Percentiles rank a stretch among this genome's conserved stretches.
phyloP scores from a whole-genome alignment of 2,888 invertebrate species.

The Neoaliturus tenellus region DNA sequence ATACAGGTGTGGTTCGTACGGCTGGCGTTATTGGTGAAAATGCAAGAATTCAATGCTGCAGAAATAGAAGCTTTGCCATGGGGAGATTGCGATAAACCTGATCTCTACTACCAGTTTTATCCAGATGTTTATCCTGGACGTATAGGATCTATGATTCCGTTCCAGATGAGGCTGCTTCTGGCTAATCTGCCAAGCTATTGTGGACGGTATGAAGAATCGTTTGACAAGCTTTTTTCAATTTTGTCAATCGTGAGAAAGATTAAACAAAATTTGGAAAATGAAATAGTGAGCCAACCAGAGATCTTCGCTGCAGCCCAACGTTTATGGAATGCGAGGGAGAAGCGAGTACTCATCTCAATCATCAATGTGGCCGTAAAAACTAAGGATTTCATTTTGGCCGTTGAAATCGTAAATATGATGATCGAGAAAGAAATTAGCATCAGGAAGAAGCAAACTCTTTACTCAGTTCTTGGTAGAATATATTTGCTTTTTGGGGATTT shows the following conservation, averaged over 20 bases:
- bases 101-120: constrained; percentile 94
- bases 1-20: constrained; percentile 94
- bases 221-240: constrained; percentile 83
- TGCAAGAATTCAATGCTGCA: constrained; percentile 85
- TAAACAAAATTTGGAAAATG: constrained; percentile 80
- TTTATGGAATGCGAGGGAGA: constrained; percentile 88
- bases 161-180: constrained; percentile 90
- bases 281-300: constrained; percentile 80
- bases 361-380: constrained; percentile 86
- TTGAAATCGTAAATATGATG: constrained; percentile 78
- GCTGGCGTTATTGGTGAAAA: constrained; percentile 88
- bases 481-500: constrained; percentile 91
- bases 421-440: constrained; percentile 76
- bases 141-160: constrained; percentile 94
- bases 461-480: constrained; percentile 89
- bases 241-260: constrained; percentile 82
- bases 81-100: constrained; percentile 91
- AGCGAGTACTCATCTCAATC: constrained; percentile 87
- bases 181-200: constrained; percentile 84
- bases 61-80: constrained; percentile 92
- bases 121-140: constrained; percentile 90
- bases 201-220: constrained; percentile 51
- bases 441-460: constrained; percentile 80
- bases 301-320: constrained; percentile 73
- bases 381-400: constrained; percentile 85